Evolutionary conservation across 2,888 invertebrate species (phyloP).

Genomic region (Minunthozetes semirufus): DNA sequence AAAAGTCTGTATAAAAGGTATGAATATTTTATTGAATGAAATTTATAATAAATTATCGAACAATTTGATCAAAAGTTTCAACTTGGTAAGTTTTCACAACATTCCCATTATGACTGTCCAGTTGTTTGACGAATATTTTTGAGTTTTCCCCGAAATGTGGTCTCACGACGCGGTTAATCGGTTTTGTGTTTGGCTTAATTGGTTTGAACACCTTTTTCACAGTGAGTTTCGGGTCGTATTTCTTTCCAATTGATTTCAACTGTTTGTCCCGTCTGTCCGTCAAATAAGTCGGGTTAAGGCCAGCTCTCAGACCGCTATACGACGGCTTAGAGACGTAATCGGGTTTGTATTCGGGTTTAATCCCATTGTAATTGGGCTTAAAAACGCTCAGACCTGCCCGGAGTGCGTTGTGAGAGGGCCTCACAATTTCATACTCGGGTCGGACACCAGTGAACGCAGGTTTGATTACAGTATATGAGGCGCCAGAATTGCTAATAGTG

Average conservation of each 20-base stretch:
- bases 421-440: neutral
- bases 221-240: too few species aligned
- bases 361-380: neutral
- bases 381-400: neutral
- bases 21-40: too few species aligned
- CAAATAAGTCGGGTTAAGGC: neutral
- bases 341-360: neutral
- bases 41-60: too few species aligned
- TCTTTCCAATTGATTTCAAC: neutral
- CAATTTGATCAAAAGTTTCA: too few species aligned
- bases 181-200: too few species aligned
- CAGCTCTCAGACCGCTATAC: neutral
- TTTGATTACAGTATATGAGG: neutral
- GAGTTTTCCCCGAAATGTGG: too few species aligned
- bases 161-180: too few species aligned
- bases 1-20: too few species aligned
- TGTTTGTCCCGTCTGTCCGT: neutral
- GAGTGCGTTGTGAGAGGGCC: neutral
- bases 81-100: too few species aligned
- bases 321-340: neutral
- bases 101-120: too few species aligned
- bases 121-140: too few species aligned
- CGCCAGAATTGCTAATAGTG: neutral
- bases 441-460: neutral
- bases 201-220: too few species aligned